Conservation (phyloP, 1,140 invertebrate species). For the Anastrepha ludens region DNA sequence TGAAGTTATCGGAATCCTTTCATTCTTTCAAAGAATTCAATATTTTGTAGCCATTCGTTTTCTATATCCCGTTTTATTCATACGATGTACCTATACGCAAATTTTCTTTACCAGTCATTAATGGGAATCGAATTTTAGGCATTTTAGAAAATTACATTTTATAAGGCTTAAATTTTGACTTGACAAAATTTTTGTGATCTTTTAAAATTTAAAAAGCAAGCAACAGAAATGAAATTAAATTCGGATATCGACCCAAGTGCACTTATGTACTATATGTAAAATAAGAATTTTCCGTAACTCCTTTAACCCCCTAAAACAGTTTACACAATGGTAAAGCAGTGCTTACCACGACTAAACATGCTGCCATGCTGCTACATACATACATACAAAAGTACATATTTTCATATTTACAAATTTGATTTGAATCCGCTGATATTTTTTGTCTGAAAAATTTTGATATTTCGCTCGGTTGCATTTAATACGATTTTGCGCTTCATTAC, state of each 20-base stretch:
- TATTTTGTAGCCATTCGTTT: too few species aligned
- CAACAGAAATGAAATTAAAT: background rate
- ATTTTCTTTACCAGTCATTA: too few species aligned
- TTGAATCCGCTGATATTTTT: conserved; percentile 34
- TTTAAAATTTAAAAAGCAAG: background rate
- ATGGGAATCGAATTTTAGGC: too few species aligned
- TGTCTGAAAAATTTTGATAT: conserved; percentile 21
- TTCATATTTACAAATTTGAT: conserved; percentile 25
- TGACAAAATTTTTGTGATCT: background rate
- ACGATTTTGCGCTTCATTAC: conserved; percentile 4
- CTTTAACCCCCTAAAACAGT: background rate
- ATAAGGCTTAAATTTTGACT: too few species aligned
- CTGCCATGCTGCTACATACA: background rate
- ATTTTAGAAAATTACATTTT: too few species aligned
- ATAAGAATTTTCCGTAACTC: background rate
- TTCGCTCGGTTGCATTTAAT: conserved; percentile 36
- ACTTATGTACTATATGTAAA: background rate
- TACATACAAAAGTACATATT: background rate
- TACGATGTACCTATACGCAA: too few species aligned
- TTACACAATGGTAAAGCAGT: background rate
- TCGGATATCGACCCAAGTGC: background rate
- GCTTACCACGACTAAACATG: background rate
- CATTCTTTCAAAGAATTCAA: too few species aligned
- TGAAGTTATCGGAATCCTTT: too few species aligned
- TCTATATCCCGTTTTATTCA: too few species aligned